Base-by-base conservation (phyloP, 1,140 invertebrate genomes). In the Sitodiplosis mosellana region DNA sequence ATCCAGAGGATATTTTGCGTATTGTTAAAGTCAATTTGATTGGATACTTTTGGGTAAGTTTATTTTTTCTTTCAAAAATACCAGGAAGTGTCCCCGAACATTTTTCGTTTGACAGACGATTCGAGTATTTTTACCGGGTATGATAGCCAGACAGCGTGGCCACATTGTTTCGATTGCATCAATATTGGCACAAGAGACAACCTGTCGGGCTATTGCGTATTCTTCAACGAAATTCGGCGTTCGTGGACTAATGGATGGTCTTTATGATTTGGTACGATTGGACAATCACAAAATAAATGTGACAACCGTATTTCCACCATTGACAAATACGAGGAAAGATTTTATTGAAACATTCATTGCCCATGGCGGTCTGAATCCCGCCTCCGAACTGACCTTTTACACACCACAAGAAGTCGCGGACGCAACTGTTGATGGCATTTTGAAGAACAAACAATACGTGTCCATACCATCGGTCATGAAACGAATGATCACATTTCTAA, bases 201-300 rank as follows among this genome's bases (percentile, higher is more conserved):
- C 27, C 27, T 27, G 27, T 27, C 27, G 57, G 33, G 59, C 61
- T n/a, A 59, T 61, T 4, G 58, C 61, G 40, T 64, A 64, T 47
- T 59, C 59, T 5, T 56, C 61, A 21, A 63, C 61, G 7, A 64
- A 64, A 46, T 62, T 62, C 40, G 61, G 58, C 14, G 59, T 63
- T 43, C 49, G 57, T 49, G 61, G 61, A 12, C 62, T 64, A 20
- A 64, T 63, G 59, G 59, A 58, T 2, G 50, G 59, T 1, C 50
- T 64, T 17, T 50, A 59, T 0, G 55, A 57, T 4, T 61, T 63
- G 38, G 43, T 64, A 19, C 55, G 58, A 7, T 53, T 59, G 14
- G 47, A 48, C 7, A 61, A 57, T 14, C 20, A 5, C 14, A 57
- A 57, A 41, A 56, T 64, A 11, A 55, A 60, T 8, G 58, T 59